Conservation (phyloP, 2,888 invertebrate genomes). For the Watsonalla binaria region DNA sequence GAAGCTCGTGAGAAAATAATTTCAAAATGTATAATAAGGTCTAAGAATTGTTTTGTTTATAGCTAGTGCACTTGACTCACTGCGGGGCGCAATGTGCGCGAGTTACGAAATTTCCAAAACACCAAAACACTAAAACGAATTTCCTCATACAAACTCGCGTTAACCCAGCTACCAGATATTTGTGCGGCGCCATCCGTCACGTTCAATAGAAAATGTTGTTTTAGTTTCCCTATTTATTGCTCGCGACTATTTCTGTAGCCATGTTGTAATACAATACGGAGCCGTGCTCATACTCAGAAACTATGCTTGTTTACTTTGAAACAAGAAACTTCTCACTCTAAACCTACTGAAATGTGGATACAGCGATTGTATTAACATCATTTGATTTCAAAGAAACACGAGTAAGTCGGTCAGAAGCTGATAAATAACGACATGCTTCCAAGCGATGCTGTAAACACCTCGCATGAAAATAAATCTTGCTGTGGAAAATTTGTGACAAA, state of each 20-base stretch:
- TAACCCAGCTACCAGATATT: slow-evolving; percentile 46
- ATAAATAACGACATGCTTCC: slow-evolving; percentile 20
- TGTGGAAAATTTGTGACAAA: slow-evolving; percentile 33
- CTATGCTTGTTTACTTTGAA: not conserved
- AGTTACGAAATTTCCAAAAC: slow-evolving; percentile 44
- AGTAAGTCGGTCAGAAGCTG: slow-evolving; percentile 30
- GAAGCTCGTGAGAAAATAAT: not conserved
- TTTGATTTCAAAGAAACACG: slow-evolving; percentile 16
- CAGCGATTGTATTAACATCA: slow-evolving; percentile 5
- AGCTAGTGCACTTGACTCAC: slow-evolving; percentile 34
- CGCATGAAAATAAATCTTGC: slow-evolving; percentile 33
- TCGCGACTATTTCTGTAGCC: slow-evolving; percentile 31
- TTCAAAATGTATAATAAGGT: slow-evolving; percentile 14
- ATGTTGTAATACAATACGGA: slow-evolving; percentile 27
- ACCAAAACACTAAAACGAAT: slow-evolving; percentile 49
- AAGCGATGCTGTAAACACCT: slow-evolving; percentile 29
- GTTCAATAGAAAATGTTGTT: slow-evolving; percentile 31
- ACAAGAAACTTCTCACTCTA: not conserved
- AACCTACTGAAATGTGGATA: not conserved
- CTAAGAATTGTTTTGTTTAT: slow-evolving; percentile 36
- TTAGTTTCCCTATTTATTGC: slow-evolving; percentile 36
- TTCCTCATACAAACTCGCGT: slow-evolving; percentile 46
- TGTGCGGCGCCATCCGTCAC: slow-evolving; percentile 23
- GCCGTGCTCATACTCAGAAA: slow-evolving; percentile 8
- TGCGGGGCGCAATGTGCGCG: slow-evolving; percentile 25